phyloP scores from a whole-genome alignment of 2,797 vertebrate genomes.

The Lophius americanus region DNA sequence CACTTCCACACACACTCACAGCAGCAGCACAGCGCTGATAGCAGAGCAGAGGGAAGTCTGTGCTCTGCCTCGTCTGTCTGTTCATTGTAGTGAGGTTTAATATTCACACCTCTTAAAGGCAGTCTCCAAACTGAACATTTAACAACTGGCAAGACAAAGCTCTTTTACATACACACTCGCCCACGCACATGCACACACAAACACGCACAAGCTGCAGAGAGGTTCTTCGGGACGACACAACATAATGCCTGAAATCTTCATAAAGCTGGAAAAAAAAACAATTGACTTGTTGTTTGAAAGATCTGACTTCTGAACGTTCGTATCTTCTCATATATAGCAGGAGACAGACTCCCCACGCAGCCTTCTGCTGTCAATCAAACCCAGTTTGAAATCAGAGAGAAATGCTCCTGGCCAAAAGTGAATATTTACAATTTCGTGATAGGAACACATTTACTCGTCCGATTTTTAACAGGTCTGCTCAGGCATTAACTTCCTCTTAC shows the following conservation, averaged over 20 bases:
- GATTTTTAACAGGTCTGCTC: too few species aligned
- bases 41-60: too few species aligned
- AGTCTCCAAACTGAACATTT: too few species aligned
- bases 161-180: background rate
- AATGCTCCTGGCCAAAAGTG: too few species aligned
- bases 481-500: too few species aligned
- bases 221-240: background rate
- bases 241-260: background rate
- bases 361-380: background rate
- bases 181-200: conserved; percentile 2
- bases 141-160: too few species aligned
- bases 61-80: too few species aligned
- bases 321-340: background rate
- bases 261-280: background rate
- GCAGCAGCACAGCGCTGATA: too few species aligned
- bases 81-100: too few species aligned
- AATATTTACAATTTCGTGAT: too few species aligned
- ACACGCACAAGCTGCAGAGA: conserved; percentile 8
- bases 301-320: background rate
- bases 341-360: background rate
- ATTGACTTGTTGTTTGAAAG: background rate
- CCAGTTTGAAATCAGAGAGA: background rate
- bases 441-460: too few species aligned
- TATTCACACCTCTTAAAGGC: too few species aligned
- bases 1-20: background rate